Conservation (phyloP, 2,797 vertebrate genomes). For the Coracias cyanogaster region DNA sequence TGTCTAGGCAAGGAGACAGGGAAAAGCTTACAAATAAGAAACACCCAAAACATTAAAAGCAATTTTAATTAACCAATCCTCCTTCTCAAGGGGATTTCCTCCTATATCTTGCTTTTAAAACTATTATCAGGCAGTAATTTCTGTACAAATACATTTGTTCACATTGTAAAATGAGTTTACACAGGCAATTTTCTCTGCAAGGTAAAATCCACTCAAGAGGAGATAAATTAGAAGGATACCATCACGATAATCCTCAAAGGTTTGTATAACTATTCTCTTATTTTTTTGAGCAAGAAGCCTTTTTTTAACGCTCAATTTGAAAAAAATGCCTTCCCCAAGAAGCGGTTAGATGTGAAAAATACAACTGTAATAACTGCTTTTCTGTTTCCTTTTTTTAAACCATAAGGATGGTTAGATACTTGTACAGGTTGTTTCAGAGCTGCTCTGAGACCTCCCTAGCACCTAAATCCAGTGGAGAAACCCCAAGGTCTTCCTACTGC, state of each 20-base stretch:
- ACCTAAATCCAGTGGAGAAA: background rate
- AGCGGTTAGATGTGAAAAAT: background rate
- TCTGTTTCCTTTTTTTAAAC: background rate
- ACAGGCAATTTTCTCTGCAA: background rate
- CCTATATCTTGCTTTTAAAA: background rate
- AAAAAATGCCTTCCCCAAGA: background rate
- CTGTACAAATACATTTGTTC: background rate
- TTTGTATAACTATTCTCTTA: background rate
- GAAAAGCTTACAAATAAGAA: background rate
- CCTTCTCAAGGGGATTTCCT: background rate
- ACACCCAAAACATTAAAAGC: background rate
- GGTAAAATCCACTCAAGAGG: background rate
- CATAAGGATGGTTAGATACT: background rate
- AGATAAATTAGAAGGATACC: background rate
- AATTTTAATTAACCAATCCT: background rate
- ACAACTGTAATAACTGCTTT: background rate
- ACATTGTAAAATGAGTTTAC: background rate
- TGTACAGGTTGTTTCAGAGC: background rate
- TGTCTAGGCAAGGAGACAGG: conserved; percentile 80
- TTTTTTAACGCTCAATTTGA: background rate
- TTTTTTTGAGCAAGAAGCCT: background rate
- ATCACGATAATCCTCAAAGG: background rate
- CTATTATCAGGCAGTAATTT: background rate
- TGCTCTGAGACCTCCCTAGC: background rate
- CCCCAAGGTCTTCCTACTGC: background rate